A percentile compares a stretch with the other conserved stretches of the same genome.
Conservation (phyloP, 2,113 vertebrate genomes). For the human (Homo sapiens) region DNA sequence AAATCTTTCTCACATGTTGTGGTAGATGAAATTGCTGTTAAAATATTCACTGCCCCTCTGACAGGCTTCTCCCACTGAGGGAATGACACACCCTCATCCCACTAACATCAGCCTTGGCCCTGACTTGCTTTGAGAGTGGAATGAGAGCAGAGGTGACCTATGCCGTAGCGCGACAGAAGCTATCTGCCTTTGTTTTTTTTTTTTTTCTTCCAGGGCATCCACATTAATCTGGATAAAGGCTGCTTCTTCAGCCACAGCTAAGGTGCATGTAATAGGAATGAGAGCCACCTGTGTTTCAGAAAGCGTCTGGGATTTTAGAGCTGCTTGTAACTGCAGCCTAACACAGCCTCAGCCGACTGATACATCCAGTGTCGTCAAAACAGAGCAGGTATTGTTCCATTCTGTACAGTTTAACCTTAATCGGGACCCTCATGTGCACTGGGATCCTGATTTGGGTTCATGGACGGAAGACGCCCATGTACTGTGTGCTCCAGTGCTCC, state of each 20-base stretch:
- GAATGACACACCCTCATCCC: neutral
- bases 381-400: neutral
- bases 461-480: accelerated
- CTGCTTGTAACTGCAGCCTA: neutral
- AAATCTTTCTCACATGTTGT: neutral
- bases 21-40: neutral
- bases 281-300: accelerated
- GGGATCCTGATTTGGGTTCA: neutral
- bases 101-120: neutral
- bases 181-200: neutral
- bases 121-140: neutral
- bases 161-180: neutral
- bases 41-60: neutral
- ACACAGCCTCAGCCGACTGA: neutral
- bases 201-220: neutral
- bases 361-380: accelerated
- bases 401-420: neutral
- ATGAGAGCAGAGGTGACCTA: neutral
- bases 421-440: neutral
- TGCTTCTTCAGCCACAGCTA: neutral
- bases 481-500: neutral
- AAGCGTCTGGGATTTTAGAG: neutral
- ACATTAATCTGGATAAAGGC: neutral
- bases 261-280: neutral
- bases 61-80: neutral